Conservation (phyloP, 1,140 invertebrate species). For the Ostrea edulis region DNA sequence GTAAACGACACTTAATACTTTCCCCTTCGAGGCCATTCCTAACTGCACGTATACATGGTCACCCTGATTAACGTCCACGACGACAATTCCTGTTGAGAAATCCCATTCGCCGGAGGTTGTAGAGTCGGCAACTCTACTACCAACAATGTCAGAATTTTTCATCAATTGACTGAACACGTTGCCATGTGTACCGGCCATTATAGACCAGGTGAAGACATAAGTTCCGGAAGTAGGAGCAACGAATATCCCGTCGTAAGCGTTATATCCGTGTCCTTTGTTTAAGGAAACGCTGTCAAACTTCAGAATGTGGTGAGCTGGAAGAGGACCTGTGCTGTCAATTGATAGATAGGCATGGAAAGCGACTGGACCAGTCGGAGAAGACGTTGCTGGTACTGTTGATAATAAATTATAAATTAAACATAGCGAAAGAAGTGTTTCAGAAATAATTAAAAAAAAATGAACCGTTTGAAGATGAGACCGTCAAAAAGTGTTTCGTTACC, state of each 20-base stretch:
- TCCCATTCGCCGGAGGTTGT: not conserved
- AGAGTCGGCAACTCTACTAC: not conserved
- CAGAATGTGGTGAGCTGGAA: not conserved
- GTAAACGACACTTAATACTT: not conserved
- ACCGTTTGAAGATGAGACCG: too few species aligned
- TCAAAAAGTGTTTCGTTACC: too few species aligned
- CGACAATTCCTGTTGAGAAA: constrained; percentile 21
- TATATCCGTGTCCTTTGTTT: constrained; percentile 26
- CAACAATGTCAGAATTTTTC: not conserved
- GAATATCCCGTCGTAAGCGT: constrained; percentile 21
- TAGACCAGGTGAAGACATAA: constrained; percentile 32
- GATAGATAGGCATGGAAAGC: constrained; percentile 26
- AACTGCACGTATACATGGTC: constrained; percentile 5
- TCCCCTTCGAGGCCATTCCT: not conserved
- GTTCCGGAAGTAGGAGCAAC: constrained; percentile 1
- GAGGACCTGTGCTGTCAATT: not conserved
- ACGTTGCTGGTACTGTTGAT: not conserved
- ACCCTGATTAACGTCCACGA: not conserved
- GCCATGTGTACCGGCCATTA: not conserved
- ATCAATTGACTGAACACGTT: not conserved
- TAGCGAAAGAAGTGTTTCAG: too few species aligned
- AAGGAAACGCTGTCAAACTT: not conserved
- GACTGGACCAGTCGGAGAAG: not conserved
- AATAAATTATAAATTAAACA: not conserved
- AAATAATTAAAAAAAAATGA: too few species aligned